Base-by-base conservation (phyloP, 1,140 invertebrate species). In the Asbolus verrucosus region DNA sequence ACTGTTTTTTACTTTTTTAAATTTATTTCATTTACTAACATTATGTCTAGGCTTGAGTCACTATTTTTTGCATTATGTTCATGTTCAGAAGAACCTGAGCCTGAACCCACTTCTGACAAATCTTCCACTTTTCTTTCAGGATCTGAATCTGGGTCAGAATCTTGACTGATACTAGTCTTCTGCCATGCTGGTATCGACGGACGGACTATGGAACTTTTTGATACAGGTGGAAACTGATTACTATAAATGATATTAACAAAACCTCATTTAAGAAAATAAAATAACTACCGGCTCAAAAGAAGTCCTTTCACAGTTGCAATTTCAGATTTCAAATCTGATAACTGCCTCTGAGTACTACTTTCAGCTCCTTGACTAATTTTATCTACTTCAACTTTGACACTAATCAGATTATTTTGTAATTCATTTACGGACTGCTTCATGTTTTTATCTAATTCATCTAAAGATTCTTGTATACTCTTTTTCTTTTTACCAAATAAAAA, bases 101-200 rank as follows among this genome's bases (percentile, higher is more conserved):
- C 87, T 1, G 85, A 87, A 65, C 82, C 81, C 54, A 81, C 65
- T 75, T 82, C 81, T 61, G 81, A 74, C 14, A 79, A 39, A 4
- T 81, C 81, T 61, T 79, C 74, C 16, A 75, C 73, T 72, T 82
- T 80, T 41, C 73, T 74, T 46, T 80, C 76, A 5, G 62, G 69
- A 24, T 78, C 77, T 4, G 63, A 38, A 36, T 78, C 77, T 50
- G 71, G 67, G 38, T 70, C 69, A 8, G 65, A 41, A 72, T 50
- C 82, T 78, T 61, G 59, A 13, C 76, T 66, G 21, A 84, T 83
- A 3, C 85, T 85, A n/a, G 86, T 84, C 30, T 91, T 82, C 79
- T 92, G 91, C 91, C 91, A 93, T 6, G 89, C 84, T 16, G 91
- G 91, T 69, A 92, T 92, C 0, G 90, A 91, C 6, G 89, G 87